Evolutionary conservation across 1,140 invertebrate species (phyloP), one percentile per base, ranked within the genome.

Genomic region (Lepidurus arcticus): DNA sequence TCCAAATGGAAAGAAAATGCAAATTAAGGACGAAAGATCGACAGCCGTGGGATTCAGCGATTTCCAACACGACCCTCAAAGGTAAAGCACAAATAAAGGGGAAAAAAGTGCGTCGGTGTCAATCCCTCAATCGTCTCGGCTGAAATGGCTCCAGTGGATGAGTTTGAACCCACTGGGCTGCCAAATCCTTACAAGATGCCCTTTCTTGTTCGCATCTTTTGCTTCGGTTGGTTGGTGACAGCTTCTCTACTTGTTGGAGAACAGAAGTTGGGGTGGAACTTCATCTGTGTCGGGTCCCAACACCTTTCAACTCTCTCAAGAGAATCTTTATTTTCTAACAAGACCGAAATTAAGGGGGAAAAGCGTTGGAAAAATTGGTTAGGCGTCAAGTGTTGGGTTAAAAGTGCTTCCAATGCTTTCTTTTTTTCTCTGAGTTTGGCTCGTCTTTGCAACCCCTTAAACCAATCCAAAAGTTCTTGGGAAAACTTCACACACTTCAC

Each of bases 401-500:
- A 21, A 65, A 65, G 53, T 65, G 53, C 53, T 65, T 34, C 34
- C 34, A 34, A 34, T 34, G 4, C 34, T 34, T 34, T 34, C 34
- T 34, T 34, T 34, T 34, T 3, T 34, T 34, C 4, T 34, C 21
- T 65, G 53, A 21, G 16, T 65, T 65, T 21, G n/a, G 53, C 13
- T 65, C n/a, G 16, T 65, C 53, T 65, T 21, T 21, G 53, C 5
- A 65, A 4, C 53, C 53, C 53, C 53, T 65, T 21, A 21, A 65
- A 65, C 53, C 53, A 65, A 65, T 65, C 21, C 53, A 13, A 34
- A 21, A 65, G 53, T 65, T 65, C 9, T 65, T 65, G 53, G 53
- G 53, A 65, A 65, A 65, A 65, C 53, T 65, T 65, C 53, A 65
- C 53, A 65, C 53, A 65, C 53, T 65, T 65, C 53, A 65, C 53